Evolutionary conservation across 2,888 invertebrate genomes (phyloP), one percentile per base, ranked within the genome.

Genomic region (Volucella bombylans): DNA sequence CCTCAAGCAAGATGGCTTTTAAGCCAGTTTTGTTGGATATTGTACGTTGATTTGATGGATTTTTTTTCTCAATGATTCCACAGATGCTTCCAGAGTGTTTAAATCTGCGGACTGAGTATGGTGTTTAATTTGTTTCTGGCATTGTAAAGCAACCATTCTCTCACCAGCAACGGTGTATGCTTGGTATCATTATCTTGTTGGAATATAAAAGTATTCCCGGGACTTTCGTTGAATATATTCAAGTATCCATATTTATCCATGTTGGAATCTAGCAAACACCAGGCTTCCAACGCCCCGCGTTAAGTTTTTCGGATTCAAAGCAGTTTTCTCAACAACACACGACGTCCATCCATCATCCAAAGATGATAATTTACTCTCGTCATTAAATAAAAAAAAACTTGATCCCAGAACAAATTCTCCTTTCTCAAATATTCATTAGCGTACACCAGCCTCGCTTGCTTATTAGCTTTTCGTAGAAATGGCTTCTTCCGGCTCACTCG

Each of bases 391-490:
- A n/a, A n/a, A n/a, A n/a, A n/a, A 18, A 18, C 18, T 18, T 18
- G 12, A 50, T 8, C 50, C 12, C 50, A 50, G 14, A 50, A 50
- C 50, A 2, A 50, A 14, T 12, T 50, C 8, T 50, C 50, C n/a
- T 50, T 50, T 4, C 14, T 10, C 50, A 50, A 50, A 14, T 50
- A 10, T 4, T 50, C 4, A 14, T 2, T 14, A 14, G 10, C 50
- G 14, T 50, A 50, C n/a, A 2, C 50, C 12, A 50, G 50, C 50
- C 50, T 50, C 12, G 50, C 50, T 50, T 50, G 10, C 14, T 50
- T 12, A 50, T 50, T 50, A 8, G 14, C 4, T 14, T 50, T 50
- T 50, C 50, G 12, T n/a, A 50, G 2, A 14, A 50, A 50, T 50
- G 50, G 50, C 10, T 50, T 50, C 14, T 50, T 8, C 50, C 12